These are phyloP conservation scores for Corbicula japonica DNA, from an alignment of 2,888 invertebrate species.

Conservation along the genomic window DNA sequence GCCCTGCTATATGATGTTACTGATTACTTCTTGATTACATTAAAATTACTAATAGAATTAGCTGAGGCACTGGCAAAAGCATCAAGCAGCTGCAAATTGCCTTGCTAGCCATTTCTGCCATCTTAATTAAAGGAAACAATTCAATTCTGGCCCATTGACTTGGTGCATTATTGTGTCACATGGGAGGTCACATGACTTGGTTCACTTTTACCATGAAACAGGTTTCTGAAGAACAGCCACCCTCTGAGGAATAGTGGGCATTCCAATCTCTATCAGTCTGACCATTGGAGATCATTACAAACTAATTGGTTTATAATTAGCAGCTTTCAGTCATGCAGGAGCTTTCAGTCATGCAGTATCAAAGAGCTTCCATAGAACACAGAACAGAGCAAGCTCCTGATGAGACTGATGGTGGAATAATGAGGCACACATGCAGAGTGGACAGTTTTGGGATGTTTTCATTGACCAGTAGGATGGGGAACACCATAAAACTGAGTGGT, in stretches of 20 bases:
- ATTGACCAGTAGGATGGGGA: too few relatives aligned
- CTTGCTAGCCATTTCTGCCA: too few relatives aligned
- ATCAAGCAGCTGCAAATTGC: too few relatives aligned
- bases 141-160: constrained; percentile 28
- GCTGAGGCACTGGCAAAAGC: too few relatives aligned
- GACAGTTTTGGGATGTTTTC: constrained; percentile 1
- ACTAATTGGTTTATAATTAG: constrained; percentile 51
- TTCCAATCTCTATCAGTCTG: constrained; percentile 34
- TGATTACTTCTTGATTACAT: too few relatives aligned
- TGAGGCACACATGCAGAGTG: constrained; percentile 28
- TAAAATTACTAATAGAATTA: too few relatives aligned
- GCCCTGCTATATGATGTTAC: too few relatives aligned
- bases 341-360: not conserved
- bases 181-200: not conserved
- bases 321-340: constrained; percentile 8
- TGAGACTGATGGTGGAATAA: constrained; percentile 26
- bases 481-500: too few relatives aligned
- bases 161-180: constrained; percentile 9
- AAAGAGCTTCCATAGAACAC: constrained; percentile 17
- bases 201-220: constrained; percentile 8
- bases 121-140: constrained; percentile 29
- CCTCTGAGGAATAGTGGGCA: constrained; percentile 31
- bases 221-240: constrained; percentile 5
- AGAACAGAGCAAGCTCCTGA: constrained; percentile 1
- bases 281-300: constrained; percentile 41